Evolutionary conservation across 2,797 vertebrate genomes (phyloP).

Genomic region (Rhynchonycteris naso): DNA sequence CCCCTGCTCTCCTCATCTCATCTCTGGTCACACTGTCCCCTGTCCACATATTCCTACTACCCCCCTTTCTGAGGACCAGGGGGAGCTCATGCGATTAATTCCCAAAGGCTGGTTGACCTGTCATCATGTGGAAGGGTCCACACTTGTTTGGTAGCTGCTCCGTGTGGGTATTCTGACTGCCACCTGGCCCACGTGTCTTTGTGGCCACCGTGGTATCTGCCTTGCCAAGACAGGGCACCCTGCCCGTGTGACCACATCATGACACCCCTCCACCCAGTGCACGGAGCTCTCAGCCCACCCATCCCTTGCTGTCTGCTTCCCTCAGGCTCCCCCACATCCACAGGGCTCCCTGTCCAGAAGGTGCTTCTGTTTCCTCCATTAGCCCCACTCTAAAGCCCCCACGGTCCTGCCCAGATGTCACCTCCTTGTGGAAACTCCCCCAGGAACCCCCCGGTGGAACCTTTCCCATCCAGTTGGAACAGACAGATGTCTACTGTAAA

Average conservation of each 20-base stretch:
- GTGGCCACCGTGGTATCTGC: background rate
- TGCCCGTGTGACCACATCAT: background rate
- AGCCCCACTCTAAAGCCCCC: background rate
- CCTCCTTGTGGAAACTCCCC: background rate
- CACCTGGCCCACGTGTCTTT: background rate
- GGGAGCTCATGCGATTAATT: background rate
- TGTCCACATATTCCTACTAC: background rate
- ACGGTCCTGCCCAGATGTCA: background rate
- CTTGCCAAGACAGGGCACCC: background rate
- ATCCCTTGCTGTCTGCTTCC: background rate
- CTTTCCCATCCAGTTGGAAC: background rate
- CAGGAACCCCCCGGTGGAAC: rapidly evolving
- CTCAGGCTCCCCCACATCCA: rapidly evolving
- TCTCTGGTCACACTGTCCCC: background rate
- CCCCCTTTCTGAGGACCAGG: background rate
- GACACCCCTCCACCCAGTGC: no score
- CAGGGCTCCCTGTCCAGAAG: background rate
- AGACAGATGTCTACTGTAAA: background rate
- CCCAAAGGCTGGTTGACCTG: background rate
- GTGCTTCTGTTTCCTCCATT: background rate
- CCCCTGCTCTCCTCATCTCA: background rate
- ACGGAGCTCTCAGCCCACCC: background rate
- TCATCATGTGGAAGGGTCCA: background rate
- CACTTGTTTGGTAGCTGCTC: background rate
- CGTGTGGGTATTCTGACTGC: background rate